Percentiles rank a stretch among this genome's conserved stretches.
These are phyloP conservation scores for Castor canadensis DNA, from an alignment of 2,113 vertebrate genomes.

Conservation along the genomic window DNA sequence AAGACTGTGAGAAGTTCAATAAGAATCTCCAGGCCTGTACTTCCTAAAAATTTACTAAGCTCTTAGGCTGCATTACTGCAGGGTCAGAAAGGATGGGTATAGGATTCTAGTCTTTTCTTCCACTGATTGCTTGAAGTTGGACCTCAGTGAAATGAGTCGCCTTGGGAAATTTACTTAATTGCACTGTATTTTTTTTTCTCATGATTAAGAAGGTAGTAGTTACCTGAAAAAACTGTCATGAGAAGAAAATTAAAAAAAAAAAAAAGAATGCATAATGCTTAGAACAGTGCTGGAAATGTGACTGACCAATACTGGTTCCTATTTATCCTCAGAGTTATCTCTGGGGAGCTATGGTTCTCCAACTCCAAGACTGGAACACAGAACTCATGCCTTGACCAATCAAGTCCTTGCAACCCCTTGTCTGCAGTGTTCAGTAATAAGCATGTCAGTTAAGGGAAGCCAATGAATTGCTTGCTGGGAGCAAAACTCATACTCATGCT, in stretches of 20 bases:
- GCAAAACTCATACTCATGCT: background rate
- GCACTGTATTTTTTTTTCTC: background rate
- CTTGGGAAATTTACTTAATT: background rate
- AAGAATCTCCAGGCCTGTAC: background rate
- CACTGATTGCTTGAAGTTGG: background rate
- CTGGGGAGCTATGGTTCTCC: background rate
- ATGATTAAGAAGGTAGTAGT: background rate
- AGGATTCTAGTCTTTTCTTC: background rate
- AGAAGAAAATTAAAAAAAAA: background rate
- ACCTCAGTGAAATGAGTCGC: background rate
- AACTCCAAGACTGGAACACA: background rate
- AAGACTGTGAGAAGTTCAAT: rapidly evolving
- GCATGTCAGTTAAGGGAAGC: background rate
- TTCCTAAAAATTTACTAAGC: background rate
- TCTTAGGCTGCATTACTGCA: background rate
- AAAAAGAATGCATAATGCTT: background rate
- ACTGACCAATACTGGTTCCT: too few relatives aligned
- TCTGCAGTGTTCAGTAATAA: background rate
- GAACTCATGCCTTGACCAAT: background rate
- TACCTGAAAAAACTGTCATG: background rate
- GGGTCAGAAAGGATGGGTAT: background rate
- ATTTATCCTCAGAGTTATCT: background rate
- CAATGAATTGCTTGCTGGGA: background rate
- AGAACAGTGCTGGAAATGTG: background rate
- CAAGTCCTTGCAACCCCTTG: too few relatives aligned